phyloP scores from a whole-genome alignment of 30 jellyfish, hydroid and myxozoan species.

The Pelagia noctiluca region DNA sequence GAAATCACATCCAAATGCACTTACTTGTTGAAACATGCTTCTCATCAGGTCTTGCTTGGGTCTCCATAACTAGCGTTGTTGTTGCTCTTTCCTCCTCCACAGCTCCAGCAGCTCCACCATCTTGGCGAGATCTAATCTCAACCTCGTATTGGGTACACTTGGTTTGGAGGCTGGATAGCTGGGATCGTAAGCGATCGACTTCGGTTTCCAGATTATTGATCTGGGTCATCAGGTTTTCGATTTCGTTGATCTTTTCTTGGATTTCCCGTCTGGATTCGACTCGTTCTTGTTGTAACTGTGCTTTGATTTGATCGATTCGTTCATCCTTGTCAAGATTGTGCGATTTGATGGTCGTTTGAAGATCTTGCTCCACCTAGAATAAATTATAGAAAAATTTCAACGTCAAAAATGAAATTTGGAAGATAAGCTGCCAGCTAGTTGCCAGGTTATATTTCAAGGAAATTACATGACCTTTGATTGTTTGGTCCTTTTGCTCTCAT shows the following conservation, averaged over 20 bases:
- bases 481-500: no score
- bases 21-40: constrained; percentile 59
- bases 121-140: constrained; percentile 51
- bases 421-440: no score
- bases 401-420: background rate
- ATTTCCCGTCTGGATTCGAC: constrained; percentile 64
- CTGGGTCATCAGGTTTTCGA: constrained; percentile 77
- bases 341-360: constrained; percentile 65
- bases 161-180: constrained; percentile 46
- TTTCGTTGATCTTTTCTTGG: constrained; percentile 72
- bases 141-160: constrained; percentile 68
- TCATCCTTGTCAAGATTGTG: constrained; percentile 84
- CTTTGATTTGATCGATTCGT: constrained; percentile 81
- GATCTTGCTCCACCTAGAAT: constrained; percentile 81
- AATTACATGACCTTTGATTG: no score
- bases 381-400: no score
- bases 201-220: constrained; percentile 72
- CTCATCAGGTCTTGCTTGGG: constrained; percentile 71
- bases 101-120: no score
- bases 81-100: constrained; percentile 78
- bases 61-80: constrained; percentile 67
- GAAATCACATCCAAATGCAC: background rate
- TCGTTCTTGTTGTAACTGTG: constrained; percentile 77
- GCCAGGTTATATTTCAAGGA: no score
- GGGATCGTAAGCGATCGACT: constrained; percentile 71